Percentiles rank a stretch among this genome's conserved stretches.
Conservation (phyloP, 2,888 invertebrate species). For the Syritta pipiens region DNA sequence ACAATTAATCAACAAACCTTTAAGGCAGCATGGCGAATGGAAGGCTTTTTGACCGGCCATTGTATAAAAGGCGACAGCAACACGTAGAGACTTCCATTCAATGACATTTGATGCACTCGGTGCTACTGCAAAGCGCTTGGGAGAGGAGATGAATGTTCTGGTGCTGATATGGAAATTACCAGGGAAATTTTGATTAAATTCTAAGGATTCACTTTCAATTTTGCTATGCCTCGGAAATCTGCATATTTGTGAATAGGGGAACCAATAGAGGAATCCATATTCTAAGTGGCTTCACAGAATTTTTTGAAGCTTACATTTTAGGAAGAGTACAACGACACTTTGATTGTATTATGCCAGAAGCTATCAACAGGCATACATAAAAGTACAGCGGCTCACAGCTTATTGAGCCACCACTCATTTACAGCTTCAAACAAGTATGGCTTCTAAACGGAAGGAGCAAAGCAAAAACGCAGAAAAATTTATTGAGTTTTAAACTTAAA, state of each 20-base stretch:
- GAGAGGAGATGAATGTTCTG: constrained; percentile 32
- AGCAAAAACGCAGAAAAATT: no score
- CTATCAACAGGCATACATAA: no score
- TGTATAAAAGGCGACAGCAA: constrained; percentile 43
- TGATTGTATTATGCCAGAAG: no score
- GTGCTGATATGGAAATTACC: constrained; percentile 38
- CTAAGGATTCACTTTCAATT: constrained; percentile 23
- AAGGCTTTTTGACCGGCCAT: not conserved
- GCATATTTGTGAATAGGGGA: constrained; percentile 9
- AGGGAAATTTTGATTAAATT: constrained; percentile 33
- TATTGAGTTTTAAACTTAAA: no score
- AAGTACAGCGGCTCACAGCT: no score
- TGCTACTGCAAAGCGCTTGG: not conserved
- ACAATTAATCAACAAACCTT: constrained; percentile 54
- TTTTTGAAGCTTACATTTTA: no score
- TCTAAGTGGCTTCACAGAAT: no score
- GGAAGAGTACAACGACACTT: no score
- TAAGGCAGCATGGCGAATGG: not conserved
- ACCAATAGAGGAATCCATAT: constrained; percentile 23
- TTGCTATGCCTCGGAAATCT: constrained; percentile 15
- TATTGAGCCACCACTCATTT: no score
- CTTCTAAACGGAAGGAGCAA: no score
- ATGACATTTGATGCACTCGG: constrained; percentile 34
- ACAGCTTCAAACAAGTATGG: no score
- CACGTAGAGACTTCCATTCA: constrained; percentile 4